Evolutionary conservation across 2,888 invertebrate species (phyloP).

Genomic region (Pachliopta kotzebuea): DNA sequence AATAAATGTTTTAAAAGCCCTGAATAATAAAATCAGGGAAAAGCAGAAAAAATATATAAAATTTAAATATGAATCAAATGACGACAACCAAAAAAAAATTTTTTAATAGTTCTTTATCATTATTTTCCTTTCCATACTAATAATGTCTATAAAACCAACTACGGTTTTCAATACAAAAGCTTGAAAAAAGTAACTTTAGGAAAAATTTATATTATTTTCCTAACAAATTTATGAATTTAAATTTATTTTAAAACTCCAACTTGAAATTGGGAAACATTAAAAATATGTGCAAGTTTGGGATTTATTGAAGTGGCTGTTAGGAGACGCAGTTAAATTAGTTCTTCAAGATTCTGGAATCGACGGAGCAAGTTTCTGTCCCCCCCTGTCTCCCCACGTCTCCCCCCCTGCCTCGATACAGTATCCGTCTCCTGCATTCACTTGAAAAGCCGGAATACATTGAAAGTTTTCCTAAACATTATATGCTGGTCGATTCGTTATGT

Average conservation of each 20-base stretch:
- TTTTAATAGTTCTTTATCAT: too few species aligned
- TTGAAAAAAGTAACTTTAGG: neutral
- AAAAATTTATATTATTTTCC: neutral
- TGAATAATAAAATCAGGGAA: too few species aligned
- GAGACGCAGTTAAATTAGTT: constrained; percentile 77
- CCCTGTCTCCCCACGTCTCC: constrained; percentile 37
- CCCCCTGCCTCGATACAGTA: constrained; percentile 33
- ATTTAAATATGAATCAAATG: too few species aligned
- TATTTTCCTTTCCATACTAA: too few species aligned
- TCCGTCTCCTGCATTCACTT: constrained; percentile 46
- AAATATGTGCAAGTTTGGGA: constrained; percentile 54
- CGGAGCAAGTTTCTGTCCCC: constrained; percentile 62
- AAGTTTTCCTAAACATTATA: constrained; percentile 67
- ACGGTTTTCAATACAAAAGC: neutral
- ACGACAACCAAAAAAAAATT: too few species aligned
- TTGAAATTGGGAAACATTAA: constrained; percentile 34
- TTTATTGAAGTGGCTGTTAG: constrained; percentile 73
- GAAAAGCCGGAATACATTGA: constrained; percentile 73
- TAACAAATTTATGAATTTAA: too few species aligned
- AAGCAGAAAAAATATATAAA: too few species aligned
- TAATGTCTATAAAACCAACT: too few species aligned
- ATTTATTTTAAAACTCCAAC: neutral
- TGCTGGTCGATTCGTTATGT: constrained; percentile 22
- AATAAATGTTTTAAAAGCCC: too few species aligned
- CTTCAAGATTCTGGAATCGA: constrained; percentile 72